phyloP scores from a whole-genome alignment of 2,797 vertebrate species.

The Holocentrus rufus region DNA sequence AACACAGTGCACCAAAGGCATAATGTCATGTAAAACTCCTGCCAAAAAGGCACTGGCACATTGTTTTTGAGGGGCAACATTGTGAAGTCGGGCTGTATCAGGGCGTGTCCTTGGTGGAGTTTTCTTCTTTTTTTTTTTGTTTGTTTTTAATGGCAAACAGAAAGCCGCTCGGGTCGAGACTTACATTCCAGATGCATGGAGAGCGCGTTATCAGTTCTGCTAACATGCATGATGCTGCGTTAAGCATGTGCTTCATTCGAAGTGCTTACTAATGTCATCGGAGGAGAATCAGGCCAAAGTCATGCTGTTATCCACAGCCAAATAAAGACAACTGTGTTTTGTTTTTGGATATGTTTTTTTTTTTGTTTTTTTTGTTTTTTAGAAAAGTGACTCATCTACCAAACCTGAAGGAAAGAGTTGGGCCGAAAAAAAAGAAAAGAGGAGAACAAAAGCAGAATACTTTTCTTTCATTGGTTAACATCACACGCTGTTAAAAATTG shows the following conservation, averaged over 20 bases:
- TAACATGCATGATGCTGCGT: constrained; percentile 46
- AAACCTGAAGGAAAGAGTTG: constrained; percentile 22
- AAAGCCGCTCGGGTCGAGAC: constrained; percentile 19
- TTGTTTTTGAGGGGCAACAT: constrained; percentile 24
- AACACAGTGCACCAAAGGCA: constrained; percentile 57
- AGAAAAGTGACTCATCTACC: constrained; percentile 51
- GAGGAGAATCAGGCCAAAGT: constrained; percentile 33
- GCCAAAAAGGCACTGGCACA: constrained; percentile 70
- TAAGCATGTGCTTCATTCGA: constrained; percentile 70
- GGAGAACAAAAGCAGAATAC: constrained; percentile 24
- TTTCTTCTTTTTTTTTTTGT: neutral
- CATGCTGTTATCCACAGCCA: constrained; percentile 31
- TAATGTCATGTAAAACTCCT: constrained; percentile 46
- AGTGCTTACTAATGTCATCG: constrained; percentile 19
- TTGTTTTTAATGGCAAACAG: neutral
- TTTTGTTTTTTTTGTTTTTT: too few species aligned
- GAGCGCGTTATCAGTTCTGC: constrained; percentile 33
- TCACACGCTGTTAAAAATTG: constrained; percentile 34
- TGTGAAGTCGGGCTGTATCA: constrained; percentile 35
- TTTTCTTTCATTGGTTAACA: constrained; percentile 78
- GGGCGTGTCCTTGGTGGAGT: neutral
- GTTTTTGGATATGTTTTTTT: constrained; percentile 6
- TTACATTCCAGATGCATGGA: constrained; percentile 34
- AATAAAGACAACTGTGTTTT: constrained; percentile 30
- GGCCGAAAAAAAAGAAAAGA: constrained; percentile 14